phyloP scores from a whole-genome alignment of 2,888 invertebrate species.

The Agrilus cyanescens region DNA sequence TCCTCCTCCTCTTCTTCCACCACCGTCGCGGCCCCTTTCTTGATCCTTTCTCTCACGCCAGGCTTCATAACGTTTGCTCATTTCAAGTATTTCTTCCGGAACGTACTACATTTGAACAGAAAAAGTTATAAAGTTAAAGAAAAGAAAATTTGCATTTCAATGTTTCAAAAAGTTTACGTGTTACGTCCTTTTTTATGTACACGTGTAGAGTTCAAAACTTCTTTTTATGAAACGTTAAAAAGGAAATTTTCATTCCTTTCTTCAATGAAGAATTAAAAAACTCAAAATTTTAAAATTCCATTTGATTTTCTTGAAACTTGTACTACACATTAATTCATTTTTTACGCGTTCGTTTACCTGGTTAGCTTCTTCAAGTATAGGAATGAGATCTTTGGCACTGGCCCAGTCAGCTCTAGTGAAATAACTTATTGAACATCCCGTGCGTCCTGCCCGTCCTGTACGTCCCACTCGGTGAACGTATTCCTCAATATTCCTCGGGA shows the following conservation, averaged over 20 bases:
- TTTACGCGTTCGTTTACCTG: conserved; percentile 48
- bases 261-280: background rate
- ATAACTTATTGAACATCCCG: conserved; percentile 72
- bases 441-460: conserved; percentile 83
- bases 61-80: conserved; percentile 62
- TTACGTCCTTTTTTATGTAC: conserved; percentile 39
- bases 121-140: conserved; percentile 1
- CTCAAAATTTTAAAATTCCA: too few species aligned
- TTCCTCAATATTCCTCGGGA: conserved; percentile 88
- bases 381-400: conserved; percentile 68
- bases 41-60: conserved; percentile 52
- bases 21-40: conserved; percentile 38
- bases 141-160: too few species aligned
- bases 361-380: conserved; percentile 75
- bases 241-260: background rate
- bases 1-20: conserved; percentile 28
- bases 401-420: conserved; percentile 73
- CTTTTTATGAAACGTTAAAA: background rate
- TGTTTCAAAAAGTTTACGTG: too few species aligned
- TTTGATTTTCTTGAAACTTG: too few species aligned
- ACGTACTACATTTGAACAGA: conserved; percentile 44
- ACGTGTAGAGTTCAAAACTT: background rate
- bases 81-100: conserved; percentile 59
- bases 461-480: conserved; percentile 94
- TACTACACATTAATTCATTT: too few species aligned